Base-by-base conservation (phyloP, 2,113 vertebrate species). In the Trematocara macrostoma region DNA sequence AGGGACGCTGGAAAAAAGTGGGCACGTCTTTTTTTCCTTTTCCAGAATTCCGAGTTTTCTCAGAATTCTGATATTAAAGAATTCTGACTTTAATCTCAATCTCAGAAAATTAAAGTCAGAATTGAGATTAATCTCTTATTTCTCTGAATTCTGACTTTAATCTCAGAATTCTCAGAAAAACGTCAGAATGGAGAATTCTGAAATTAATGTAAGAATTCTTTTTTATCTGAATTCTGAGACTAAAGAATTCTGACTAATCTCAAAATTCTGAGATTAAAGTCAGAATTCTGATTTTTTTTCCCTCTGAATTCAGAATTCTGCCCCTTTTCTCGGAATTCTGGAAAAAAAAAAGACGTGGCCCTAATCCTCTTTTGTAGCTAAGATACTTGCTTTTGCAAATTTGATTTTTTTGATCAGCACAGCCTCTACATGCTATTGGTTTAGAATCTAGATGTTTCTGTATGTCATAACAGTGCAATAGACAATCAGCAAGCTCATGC, bases 311-410 rank as follows among this genome's bases (percentile, higher is more conserved):
- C 8, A 61, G 29, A 61, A 61, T 61, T 61, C 9, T 1, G 1
- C 31, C 16, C 0, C 1, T 64, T 64, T 61, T 11, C 1, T n/a
- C 0, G 0, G 31, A 61, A 35, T 35, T 61, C 16, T 61, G 57
- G 8, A 2, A 1, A 3, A 40, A 6, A 14, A 29, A 3, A 57
- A 15, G 15, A 61, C 0, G 31, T 11, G 34, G 16, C 31, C 2
- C 59, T 0, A 64, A 64, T 64, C 34, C 10, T 38, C 34, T 64
- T 64, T 34, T n/a, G 16, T 61, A 61, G 42, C 45, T 47, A 74
- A 74, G 1, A 35, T 14, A 20, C 14, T 59, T 38, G 2, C n/a
- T 42, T 42, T 42, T 45, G 20, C 5, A 59, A 59, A 59, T 59
- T 16, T 1, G 12, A 71, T 42, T 26, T 26, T 29, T 45, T 15